Conservation (phyloP, 2,113 vertebrate genomes). For the Lophura nycthemera region DNA sequence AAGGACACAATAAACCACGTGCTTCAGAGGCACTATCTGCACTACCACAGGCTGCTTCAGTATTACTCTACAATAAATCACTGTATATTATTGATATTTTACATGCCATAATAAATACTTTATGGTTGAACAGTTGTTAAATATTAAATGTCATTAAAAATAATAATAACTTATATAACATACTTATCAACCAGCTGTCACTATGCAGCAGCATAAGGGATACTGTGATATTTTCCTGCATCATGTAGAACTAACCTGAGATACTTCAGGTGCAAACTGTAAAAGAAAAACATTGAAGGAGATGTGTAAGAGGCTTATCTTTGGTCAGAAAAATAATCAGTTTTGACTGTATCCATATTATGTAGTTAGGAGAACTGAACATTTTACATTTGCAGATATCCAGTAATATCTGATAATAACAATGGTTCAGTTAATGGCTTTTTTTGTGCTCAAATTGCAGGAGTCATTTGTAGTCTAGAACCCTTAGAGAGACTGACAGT, state of each 20-base stretch:
- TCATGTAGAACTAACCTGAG: background rate
- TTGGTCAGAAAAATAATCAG: background rate
- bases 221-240: background rate
- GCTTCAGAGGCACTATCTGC: background rate
- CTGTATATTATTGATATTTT: background rate
- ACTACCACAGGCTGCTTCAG: background rate
- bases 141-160: background rate
- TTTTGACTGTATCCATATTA: background rate
- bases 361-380: background rate
- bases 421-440: background rate
- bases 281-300: background rate
- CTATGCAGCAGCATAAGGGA: background rate
- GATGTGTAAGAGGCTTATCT: background rate
- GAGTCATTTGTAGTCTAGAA: background rate
- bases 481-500: background rate
- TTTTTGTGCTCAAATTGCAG: background rate
- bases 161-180: too few species aligned
- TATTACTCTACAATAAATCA: background rate
- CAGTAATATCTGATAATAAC: background rate
- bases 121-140: background rate
- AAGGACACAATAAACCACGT: fast-evolving
- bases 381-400: background rate
- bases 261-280: background rate
- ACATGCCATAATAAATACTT: background rate
- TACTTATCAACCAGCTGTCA: background rate